Evolutionary conservation across 2,797 vertebrate genomes (phyloP).

Genomic region (Myotis findleyi): DNA sequence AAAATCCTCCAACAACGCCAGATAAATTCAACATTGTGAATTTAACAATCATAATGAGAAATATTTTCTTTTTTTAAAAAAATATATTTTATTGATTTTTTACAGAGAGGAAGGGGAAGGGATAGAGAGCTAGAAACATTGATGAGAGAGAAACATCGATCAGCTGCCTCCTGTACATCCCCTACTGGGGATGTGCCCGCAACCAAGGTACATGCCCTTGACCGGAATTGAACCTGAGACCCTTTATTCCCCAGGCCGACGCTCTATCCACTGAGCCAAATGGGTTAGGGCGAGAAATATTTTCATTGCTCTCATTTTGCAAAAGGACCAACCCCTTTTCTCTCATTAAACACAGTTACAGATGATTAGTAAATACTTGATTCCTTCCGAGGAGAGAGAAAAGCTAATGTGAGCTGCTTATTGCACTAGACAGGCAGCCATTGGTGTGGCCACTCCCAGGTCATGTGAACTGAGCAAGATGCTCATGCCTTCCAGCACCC

Average conservation of each 20-base stretch:
- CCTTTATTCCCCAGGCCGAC: too few species aligned
- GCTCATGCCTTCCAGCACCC: neutral
- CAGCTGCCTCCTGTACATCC: too few species aligned
- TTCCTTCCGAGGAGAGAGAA: neutral
- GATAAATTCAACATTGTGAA: neutral
- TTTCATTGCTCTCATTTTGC: neutral
- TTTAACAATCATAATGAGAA: neutral
- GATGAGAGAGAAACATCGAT: too few species aligned
- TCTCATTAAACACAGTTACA: neutral
- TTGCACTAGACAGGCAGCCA: neutral
- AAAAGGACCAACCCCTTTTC: neutral
- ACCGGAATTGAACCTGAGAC: too few species aligned
- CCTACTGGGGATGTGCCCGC: too few species aligned
- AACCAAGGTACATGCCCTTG: too few species aligned
- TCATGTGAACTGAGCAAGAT: neutral
- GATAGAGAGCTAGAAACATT: too few species aligned
- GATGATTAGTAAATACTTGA: neutral
- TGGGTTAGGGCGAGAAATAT: neutral
- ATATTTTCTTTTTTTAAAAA: neutral
- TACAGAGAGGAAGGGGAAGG: too few species aligned
- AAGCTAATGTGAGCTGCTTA: neutral
- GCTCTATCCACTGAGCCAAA: too few species aligned
- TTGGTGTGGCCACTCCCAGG: neutral
- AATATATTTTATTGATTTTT: too few species aligned
- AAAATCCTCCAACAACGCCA: neutral